Evolutionary conservation across 2,888 invertebrate genomes (phyloP).

Genomic region (Drosophila neutralis): DNA sequence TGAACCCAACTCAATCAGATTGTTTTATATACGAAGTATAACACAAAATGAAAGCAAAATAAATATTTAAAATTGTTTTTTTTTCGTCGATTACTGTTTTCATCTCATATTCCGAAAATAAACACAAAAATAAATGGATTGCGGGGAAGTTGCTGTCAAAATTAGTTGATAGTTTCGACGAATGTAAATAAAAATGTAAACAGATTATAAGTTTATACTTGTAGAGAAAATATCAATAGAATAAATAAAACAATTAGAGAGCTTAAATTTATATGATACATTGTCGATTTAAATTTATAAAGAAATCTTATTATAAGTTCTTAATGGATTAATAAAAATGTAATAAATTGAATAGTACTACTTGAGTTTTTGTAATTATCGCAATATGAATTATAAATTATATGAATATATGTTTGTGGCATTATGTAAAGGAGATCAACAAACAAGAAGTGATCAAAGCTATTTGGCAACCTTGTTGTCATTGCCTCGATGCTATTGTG

Average conservation of each 20-base stretch:
- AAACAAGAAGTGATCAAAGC: too few relatives aligned
- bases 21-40: not conserved
- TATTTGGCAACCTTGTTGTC: too few relatives aligned
- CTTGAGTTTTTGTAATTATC: too few relatives aligned
- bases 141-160: not conserved
- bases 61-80: not conserved
- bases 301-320: not conserved
- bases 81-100: not conserved
- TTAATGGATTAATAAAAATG: not conserved
- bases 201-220: not conserved
- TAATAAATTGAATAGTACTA: not conserved
- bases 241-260: not conserved
- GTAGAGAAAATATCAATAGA: not conserved
- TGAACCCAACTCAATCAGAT: not conserved
- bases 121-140: not conserved
- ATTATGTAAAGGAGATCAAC: not conserved
- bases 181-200: not conserved
- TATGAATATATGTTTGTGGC: not conserved
- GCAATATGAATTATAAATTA: not conserved
- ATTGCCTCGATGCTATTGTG: too few relatives aligned
- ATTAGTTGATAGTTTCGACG: not conserved
- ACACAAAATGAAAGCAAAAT: not conserved
- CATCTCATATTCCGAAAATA: not conserved
- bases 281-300: not conserved
- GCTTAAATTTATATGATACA: not conserved